phyloP scores from a whole-genome alignment of 2,113 vertebrate genomes.

The Archilochus colubris region DNA sequence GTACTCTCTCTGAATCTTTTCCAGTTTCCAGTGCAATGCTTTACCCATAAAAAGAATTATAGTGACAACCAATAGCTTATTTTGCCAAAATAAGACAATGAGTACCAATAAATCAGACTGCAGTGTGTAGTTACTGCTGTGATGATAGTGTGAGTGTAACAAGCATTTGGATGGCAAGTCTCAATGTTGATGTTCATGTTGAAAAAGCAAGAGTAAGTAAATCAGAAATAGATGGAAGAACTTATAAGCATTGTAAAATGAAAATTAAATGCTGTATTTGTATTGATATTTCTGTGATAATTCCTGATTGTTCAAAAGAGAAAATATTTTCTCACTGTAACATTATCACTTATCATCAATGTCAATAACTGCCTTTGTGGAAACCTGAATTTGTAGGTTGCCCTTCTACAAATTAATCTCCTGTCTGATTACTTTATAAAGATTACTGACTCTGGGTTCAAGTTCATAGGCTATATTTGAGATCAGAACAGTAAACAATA shows the following conservation, averaged over 20 bases:
- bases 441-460: not conserved
- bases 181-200: not conserved
- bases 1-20: not conserved
- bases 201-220: slow-evolving; percentile 27
- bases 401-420: not conserved
- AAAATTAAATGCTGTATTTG: slow-evolving; percentile 32
- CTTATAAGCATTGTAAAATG: slow-evolving; percentile 12
- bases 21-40: not conserved
- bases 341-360: not conserved
- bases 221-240: not conserved
- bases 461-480: not conserved
- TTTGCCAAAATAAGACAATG: not conserved
- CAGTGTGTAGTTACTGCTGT: not conserved
- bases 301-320: not conserved
- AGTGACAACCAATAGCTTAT: not conserved
- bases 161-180: not conserved
- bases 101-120: not conserved
- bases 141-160: not conserved
- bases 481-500: not conserved
- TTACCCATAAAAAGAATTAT: not conserved
- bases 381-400: not conserved
- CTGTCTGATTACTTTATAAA: not conserved
- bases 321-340: not conserved
- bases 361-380: not conserved
- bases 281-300: not conserved